Base-by-base conservation (phyloP, 2,888 invertebrate genomes). In the Eurytoma adleriae region DNA sequence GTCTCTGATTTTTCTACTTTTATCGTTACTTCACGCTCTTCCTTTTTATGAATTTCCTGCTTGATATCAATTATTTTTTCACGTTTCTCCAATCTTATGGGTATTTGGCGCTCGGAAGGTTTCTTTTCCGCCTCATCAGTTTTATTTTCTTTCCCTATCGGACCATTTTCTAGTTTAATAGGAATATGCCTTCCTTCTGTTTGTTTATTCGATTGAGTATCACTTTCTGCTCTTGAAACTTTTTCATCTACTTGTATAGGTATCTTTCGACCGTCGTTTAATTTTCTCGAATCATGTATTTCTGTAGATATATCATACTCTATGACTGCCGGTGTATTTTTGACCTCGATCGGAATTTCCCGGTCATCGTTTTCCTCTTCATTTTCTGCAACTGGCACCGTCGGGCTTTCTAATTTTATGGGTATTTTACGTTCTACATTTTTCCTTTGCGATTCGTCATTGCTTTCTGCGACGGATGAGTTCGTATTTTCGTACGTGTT, bases 71-170 rank as follows among this genome's bases (percentile, higher is more conserved):
- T 64, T 56, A 30, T 12, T n/a, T 54, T 54, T 30, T 30, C 13
- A 14, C 24, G 10, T 54, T 67, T 74, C 18, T 76, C 50, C 7
- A 69, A 61, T 24, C 61, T 61, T 68, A 76, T 57, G 1, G 69
- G 76, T 12, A 61, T 68, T 5, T 20, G 14, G 20, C 48, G 59
- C 24, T 59, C 70, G 10, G 40, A 40, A 10, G 40, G 24, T 66
- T 24, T 40, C 1, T 2, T 74, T 14, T 57, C 0, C 20, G 50
- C 2, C 18, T 59, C 16, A 1, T 27, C 54, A 2, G 40, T 67
- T 24, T 16, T 2, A 59, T 16, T 59, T 40, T 24, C 18, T 70
- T 20, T n/a, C 2, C 14, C 20, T 16, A 3, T 40, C 2, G 14
- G 13, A 16, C 14, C 12, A 16, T 14, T 48, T 16, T 70, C 48